Evolutionary conservation across 2,888 invertebrate species (phyloP).

Genomic region (Ennomos erosarius): DNA sequence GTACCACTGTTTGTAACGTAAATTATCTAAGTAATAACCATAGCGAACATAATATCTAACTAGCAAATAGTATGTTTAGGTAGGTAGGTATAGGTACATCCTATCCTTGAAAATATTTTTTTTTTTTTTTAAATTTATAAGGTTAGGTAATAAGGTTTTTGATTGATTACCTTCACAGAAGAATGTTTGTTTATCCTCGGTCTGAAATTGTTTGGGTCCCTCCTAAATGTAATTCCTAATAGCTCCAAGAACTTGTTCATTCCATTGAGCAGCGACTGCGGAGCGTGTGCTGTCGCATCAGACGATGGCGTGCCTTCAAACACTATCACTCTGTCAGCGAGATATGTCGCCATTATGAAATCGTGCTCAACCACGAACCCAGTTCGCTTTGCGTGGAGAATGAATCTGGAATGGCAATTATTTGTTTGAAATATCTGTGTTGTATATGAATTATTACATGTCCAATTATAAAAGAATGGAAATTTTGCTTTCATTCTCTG

Average conservation of each 20-base stretch:
- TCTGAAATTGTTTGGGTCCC: constrained; percentile 99
- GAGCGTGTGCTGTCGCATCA: constrained; percentile 94
- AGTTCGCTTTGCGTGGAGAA: constrained; percentile 99
- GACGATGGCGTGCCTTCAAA: constrained; percentile 98
- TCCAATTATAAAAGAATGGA: too few species aligned
- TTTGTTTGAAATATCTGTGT: too few species aligned
- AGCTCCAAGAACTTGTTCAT: constrained; percentile 99
- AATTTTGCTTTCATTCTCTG: too few species aligned
- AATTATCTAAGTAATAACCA: too few species aligned
- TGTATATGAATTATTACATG: too few species aligned
- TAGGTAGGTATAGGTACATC: too few species aligned
- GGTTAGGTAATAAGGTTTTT: too few species aligned
- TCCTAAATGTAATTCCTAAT: constrained; percentile 98
- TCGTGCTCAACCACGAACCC: constrained; percentile 99
- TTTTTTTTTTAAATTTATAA: too few species aligned
- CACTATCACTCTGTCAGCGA: constrained; percentile 99
- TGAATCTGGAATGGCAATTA: constrained; percentile 87
- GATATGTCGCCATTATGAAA: constrained; percentile 99
- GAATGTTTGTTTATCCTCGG: constrained; percentile 98
- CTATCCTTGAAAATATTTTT: too few species aligned
- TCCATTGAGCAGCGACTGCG: constrained; percentile 96
- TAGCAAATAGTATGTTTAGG: too few species aligned
- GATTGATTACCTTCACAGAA: constrained; percentile 92
- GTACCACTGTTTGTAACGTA: too few species aligned
- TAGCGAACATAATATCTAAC: too few species aligned